phyloP scores from a whole-genome alignment of 2,113 vertebrate species.

The Pavo muticus region DNA sequence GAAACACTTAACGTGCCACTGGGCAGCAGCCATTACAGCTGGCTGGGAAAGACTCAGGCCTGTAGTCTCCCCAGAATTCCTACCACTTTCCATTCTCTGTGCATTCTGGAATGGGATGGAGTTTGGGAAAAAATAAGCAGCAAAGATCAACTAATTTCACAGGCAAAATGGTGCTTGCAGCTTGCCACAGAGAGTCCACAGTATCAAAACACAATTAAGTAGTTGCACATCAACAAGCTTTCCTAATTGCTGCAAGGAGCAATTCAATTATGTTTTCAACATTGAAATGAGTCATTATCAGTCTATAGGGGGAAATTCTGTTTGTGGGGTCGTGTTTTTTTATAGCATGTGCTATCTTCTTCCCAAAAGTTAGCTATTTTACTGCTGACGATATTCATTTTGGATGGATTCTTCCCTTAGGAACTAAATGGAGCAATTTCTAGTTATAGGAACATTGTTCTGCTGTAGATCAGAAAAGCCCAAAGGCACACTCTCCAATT shows the following conservation, averaged over 20 bases:
- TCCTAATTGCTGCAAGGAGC: slow-evolving; percentile 68
- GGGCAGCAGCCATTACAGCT: not conserved
- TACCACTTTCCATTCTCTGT: not conserved
- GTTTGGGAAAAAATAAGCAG: not conserved
- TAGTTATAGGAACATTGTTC: not conserved
- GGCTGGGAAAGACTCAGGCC: not conserved
- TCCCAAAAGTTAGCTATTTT: slow-evolving; percentile 50
- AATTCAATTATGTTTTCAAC: slow-evolving; percentile 63
- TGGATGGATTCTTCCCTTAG: slow-evolving; percentile 28
- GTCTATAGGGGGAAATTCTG: slow-evolving; percentile 48
- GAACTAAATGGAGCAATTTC: slow-evolving; percentile 16
- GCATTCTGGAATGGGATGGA: not conserved
- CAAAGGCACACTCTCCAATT: not conserved
- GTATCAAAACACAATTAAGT: slow-evolving; percentile 66
- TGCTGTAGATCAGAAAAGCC: slow-evolving; percentile 11
- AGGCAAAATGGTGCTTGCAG: not conserved
- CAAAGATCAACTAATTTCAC: slow-evolving; percentile 11
- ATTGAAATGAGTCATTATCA: slow-evolving; percentile 60
- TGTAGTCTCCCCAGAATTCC: not conserved
- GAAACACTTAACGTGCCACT: not conserved
- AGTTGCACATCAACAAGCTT: slow-evolving; percentile 36
- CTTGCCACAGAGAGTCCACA: slow-evolving; percentile 4
- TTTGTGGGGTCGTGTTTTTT: slow-evolving; percentile 39
- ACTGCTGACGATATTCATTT: slow-evolving; percentile 40
- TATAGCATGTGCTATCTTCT: slow-evolving; percentile 17